Percentiles rank a stretch among this genome's conserved stretches.
These are phyloP conservation scores for Ischnus inquisitorius DNA, from an alignment of 2,888 invertebrate genomes.

Conservation along the genomic window DNA sequence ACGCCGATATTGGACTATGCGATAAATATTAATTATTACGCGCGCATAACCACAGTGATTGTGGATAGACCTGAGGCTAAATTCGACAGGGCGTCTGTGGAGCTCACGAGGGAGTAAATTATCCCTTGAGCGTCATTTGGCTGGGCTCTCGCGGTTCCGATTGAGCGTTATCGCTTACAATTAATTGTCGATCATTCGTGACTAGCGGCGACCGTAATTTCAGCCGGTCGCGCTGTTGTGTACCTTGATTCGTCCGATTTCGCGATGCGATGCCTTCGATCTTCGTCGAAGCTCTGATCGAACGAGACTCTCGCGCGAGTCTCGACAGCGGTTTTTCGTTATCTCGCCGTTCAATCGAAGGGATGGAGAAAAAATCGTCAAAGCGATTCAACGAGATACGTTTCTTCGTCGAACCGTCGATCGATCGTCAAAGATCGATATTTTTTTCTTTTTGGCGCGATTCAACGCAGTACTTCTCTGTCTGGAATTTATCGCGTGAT, in stretches of 20 bases:
- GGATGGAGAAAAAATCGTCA: too few relatives aligned
- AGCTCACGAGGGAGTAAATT: neutral
- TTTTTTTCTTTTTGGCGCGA: too few relatives aligned
- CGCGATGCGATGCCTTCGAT: neutral
- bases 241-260: constrained; percentile 5
- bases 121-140: neutral
- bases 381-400: too few relatives aligned
- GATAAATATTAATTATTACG: neutral
- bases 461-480: neutral
- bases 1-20: neutral
- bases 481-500: neutral
- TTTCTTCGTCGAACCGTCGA: neutral
- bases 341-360: neutral
- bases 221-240: neutral
- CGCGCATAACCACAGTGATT: neutral
- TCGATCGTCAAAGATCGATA: too few relatives aligned
- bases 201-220: too few relatives aligned
- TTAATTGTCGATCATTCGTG: neutral
- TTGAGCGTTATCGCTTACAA: constrained; percentile 23
- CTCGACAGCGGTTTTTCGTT: neutral
- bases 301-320: neutral
- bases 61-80: neutral
- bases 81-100: neutral
- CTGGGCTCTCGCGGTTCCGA: constrained; percentile 8
- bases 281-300: neutral